phyloP scores from a whole-genome alignment of 2,113 vertebrate genomes.

The Charadrius vociferus region DNA sequence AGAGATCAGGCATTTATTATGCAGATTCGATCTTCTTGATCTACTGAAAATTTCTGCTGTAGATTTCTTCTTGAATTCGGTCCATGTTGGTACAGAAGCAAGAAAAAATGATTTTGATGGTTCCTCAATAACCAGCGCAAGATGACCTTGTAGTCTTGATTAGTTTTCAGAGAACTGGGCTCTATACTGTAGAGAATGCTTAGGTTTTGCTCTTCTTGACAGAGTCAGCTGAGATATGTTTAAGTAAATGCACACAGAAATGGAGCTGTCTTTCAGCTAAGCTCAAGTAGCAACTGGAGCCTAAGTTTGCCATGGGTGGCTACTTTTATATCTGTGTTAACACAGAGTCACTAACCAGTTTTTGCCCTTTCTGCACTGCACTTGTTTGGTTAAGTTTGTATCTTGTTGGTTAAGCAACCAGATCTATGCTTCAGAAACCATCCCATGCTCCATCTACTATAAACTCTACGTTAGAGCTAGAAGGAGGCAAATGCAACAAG shows the following conservation, averaged over 20 bases:
- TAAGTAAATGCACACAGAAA: neutral
- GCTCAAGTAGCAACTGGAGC: neutral
- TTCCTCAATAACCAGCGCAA: neutral
- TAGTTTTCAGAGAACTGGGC: neutral
- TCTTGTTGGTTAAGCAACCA: neutral
- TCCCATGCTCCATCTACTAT: neutral
- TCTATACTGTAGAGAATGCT: neutral
- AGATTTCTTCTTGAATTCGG: neutral
- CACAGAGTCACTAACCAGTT: neutral
- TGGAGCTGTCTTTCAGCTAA: neutral
- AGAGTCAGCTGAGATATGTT: neutral
- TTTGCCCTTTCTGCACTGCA: neutral
- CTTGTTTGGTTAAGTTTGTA: neutral
- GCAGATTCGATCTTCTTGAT: neutral
- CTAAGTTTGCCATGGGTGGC: neutral
- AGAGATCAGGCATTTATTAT: neutral
- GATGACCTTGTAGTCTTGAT: neutral
- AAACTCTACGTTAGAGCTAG: neutral
- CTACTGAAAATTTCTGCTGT: neutral
- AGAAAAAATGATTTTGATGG: neutral
- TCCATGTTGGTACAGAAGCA: neutral
- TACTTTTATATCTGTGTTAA: neutral
- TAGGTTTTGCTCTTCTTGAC: neutral
- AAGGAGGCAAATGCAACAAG: neutral
- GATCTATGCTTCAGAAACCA: neutral